Evolutionary conservation across 2,888 invertebrate genomes (phyloP), one percentile per base, ranked within the genome.

Genomic region (Agrochola lychnidis): DNA sequence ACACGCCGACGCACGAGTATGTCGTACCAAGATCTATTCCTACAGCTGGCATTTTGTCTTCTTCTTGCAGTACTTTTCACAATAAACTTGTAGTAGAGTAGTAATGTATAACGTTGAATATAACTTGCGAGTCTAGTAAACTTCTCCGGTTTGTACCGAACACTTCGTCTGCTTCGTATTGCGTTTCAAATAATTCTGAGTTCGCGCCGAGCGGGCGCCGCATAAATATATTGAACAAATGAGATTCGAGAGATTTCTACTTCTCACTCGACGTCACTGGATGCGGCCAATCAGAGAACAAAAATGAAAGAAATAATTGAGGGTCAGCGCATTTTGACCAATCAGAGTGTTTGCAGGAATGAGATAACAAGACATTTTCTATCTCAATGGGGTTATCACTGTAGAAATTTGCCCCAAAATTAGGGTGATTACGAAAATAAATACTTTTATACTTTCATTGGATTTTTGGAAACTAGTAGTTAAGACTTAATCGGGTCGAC

Each of bases 21-120:
- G 97, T 97, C 61, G 97, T 97, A 78, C 97, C 97, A 86, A 97
- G 93, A 92, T 97, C 97, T 84, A 97, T 97, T 94, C 97, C 97
- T 85, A 97, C 94, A 88, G 97, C 97, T 91, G 96, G 95, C 96
- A 97, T 96, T 92, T 90, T 96, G 70, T 73, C 71, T 85, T 84
- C 59, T 85, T 83, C 56, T 85, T 88, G 68, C 19, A 85, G 62
- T 51, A 79, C 76, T 79, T 56, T 75, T 81, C 82, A 74, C 87
- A 68, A 61, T 73, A 82, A 80, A 78, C 62, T 77, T 40, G n/a
- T 48, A n/a, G 19, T 42, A 45, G 4, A 7, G 14, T 63, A 76
- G 25, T 67, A 42, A 77, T 36, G 70, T 70, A 53, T 53, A 59
- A 64, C 61, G 68, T 61, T 51, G 16, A 76, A 53, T 70, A 48